Conservation (phyloP, 2,797 vertebrate species). For the Enteromius viviparus region DNA sequence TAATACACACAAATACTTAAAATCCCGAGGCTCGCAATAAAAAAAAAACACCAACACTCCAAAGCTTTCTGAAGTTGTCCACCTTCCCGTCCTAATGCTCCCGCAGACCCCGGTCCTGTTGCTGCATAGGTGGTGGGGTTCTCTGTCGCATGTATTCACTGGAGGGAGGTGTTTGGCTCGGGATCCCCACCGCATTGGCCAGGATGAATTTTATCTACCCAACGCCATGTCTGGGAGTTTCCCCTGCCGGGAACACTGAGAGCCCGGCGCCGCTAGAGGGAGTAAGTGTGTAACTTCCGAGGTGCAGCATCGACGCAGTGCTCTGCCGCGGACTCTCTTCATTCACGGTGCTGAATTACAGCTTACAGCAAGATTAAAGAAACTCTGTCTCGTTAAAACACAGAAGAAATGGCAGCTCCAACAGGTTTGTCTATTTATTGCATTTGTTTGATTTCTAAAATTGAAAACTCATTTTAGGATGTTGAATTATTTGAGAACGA, state of each 20-base stretch:
- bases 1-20: neutral
- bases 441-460: neutral
- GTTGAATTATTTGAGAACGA: neutral
- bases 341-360: slow-evolving; percentile 58
- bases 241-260: slow-evolving; percentile 29
- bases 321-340: slow-evolving; percentile 42
- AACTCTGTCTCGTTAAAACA: slow-evolving; percentile 34
- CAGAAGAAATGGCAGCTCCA: slow-evolving; percentile 74
- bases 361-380: slow-evolving; percentile 44
- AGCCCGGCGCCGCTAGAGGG: slow-evolving; percentile 64
- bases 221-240: neutral
- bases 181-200: slow-evolving; percentile 14
- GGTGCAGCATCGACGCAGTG: slow-evolving; percentile 49
- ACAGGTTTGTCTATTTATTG: slow-evolving; percentile 69
- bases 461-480: neutral
- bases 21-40: neutral
- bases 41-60: neutral
- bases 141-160: slow-evolving; percentile 15
- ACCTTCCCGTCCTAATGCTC: neutral
- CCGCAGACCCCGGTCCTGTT: neutral
- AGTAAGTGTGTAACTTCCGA: slow-evolving; percentile 2
- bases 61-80: neutral
- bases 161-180: slow-evolving; percentile 11
- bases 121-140: slow-evolving; percentile 41
- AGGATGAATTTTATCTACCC: neutral